Evolutionary conservation across 2,797 vertebrate species (phyloP), one percentile per base, ranked within the genome.

Genomic region (Petrocephalus schoutedeni): DNA sequence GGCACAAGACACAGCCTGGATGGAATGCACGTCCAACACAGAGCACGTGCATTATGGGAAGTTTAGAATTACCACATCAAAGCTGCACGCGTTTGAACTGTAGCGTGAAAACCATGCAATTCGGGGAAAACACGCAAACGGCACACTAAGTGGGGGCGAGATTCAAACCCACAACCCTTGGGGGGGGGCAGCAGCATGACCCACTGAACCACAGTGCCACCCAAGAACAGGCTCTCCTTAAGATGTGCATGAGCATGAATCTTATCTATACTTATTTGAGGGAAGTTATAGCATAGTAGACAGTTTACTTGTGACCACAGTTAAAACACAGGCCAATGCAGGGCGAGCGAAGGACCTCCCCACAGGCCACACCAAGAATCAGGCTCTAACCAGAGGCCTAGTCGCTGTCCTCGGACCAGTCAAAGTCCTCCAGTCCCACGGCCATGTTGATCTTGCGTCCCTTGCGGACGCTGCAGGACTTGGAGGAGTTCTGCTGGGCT

Each of bases 381-480:
- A 12, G 19, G 32, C 77, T 41, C 32, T 54, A 53, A 19, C 59
- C 87, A 41, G 74, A 16, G 23, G 86, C 88, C 90, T 96, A 96
- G 93, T 97, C 95, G 85, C 96, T 96, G 89, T 95, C 95, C 90
- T 96, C 96, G 90, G 96, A 96, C 94, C 96, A 95, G 93, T 94
- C 92, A 93, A 97, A 95, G 93, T 93, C 94, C 94, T 94, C 95
- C 92, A 95, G 95, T 93, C 94, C 95, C 94, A 97, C 89, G 90
- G 96, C 95, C 96, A 96, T 96, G 96, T 96, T 96, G 95, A 98
- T 95, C 94, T 97, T 98, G 96, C 95, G 97, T 90, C 97, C 97
- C 93, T 96, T 96, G 93, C 97, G 95, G 94, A 97, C 95, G 92
- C 96, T 96, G 91, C 97, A 97, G 94, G 96, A 97, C 96, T 96